phyloP scores from a whole-genome alignment of 2,113 vertebrate genomes.

The Coryphaenoides rupestris region DNA sequence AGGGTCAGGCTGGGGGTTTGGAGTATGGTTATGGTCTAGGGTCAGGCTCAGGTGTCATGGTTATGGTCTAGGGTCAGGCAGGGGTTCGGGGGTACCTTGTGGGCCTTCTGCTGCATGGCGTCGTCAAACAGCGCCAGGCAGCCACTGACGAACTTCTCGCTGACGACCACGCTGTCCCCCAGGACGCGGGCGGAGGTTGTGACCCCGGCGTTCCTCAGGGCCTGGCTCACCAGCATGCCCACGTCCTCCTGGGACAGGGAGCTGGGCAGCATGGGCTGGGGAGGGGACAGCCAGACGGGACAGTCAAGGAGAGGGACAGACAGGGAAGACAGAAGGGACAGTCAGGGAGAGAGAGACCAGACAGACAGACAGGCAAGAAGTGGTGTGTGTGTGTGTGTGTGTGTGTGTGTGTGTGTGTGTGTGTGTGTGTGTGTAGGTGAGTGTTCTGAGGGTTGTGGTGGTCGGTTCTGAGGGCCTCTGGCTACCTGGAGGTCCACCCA shows the following conservation, averaged over 20 bases:
- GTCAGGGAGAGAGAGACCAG: too few relatives aligned
- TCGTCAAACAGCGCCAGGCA: conserved; percentile 81
- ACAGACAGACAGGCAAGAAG: too few relatives aligned
- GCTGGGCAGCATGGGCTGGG: conserved; percentile 86
- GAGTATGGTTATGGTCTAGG: too few relatives aligned
- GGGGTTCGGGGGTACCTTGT: conserved; percentile 76
- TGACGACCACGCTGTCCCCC: conserved; percentile 81
- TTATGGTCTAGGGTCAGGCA: too few relatives aligned
- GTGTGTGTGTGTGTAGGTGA: too few relatives aligned
- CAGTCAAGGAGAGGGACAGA: not conserved
- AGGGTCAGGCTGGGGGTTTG: too few relatives aligned
- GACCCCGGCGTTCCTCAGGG: conserved; percentile 81
- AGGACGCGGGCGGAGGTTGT: conserved; percentile 78
- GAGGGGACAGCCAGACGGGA: not conserved
- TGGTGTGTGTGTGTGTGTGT: too few relatives aligned
- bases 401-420: too few relatives aligned
- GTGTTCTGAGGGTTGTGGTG: too few relatives aligned
- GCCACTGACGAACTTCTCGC: conserved; percentile 87
- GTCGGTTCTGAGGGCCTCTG: too few relatives aligned
- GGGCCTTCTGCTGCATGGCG: conserved; percentile 88
- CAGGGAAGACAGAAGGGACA: too few relatives aligned
- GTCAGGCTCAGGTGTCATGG: too few relatives aligned
- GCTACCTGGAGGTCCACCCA: conserved; percentile 89
- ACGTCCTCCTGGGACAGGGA: conserved; percentile 85
- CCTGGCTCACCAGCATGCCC: conserved; percentile 86